Conservation (phyloP, 35 echinoderm and acorn worm species). For the Apostichopus californicus region DNA sequence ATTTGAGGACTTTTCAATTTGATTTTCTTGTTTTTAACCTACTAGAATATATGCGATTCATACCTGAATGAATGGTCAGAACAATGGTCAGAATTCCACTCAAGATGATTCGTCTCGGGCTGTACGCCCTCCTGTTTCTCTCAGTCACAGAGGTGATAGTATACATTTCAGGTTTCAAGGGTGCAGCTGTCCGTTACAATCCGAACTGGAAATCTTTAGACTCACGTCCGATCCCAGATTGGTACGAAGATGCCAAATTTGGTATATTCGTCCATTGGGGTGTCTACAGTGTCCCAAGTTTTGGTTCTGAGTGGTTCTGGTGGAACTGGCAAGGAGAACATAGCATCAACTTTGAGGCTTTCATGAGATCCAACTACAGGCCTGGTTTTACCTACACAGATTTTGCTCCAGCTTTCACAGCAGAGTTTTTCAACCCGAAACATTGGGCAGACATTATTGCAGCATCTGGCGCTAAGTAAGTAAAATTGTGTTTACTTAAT, state of each 20-base stretch:
- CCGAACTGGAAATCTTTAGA: conserved; percentile 58
- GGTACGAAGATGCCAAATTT: conserved; percentile 91
- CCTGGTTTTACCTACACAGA: conserved; percentile 84
- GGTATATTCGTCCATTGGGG: conserved; percentile 94
- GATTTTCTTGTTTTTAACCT: too few species aligned
- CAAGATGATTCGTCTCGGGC: neutral
- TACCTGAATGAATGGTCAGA: neutral
- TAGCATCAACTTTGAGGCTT: neutral
- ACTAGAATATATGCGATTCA: neutral
- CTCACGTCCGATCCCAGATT: conserved; percentile 32
- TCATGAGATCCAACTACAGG: conserved; percentile 83
- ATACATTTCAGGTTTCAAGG: neutral
- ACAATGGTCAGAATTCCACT: conserved; percentile 19
- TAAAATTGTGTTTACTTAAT: neutral
- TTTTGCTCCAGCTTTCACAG: conserved; percentile 77
- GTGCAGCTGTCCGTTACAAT: conserved; percentile 37
- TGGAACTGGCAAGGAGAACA: conserved; percentile 69
- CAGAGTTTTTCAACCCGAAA: conserved; percentile 80
- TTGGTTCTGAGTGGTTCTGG: conserved; percentile 88
- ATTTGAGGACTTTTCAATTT: too few species aligned
- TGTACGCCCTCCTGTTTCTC: conserved; percentile 1
- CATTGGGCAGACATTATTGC: conserved; percentile 74
- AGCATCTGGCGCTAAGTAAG: conserved; percentile 92
- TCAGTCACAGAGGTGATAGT: neutral
- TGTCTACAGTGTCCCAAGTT: conserved; percentile 84